These are phyloP conservation scores for Phyllotreta cruciferae DNA, from an alignment of 2,888 invertebrate species.

Conservation along the genomic window DNA sequence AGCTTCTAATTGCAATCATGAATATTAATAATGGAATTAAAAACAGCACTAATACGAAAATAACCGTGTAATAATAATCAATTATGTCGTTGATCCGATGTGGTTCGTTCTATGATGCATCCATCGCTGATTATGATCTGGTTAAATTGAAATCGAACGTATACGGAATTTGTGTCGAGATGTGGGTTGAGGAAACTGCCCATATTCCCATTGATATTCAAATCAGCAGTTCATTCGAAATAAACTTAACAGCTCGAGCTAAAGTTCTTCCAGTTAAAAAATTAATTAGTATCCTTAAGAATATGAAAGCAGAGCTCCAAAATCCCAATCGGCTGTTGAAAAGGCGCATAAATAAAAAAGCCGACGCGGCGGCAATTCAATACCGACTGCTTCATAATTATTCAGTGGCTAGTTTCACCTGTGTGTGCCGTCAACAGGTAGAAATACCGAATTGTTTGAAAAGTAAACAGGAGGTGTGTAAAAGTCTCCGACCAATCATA, in stretches of 20 bases:
- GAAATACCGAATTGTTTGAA: conserved; percentile 50
- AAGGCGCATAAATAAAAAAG: conserved; percentile 18
- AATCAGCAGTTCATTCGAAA: too few relatives aligned
- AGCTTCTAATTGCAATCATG: conserved; percentile 29
- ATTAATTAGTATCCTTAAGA: too few relatives aligned
- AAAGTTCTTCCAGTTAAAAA: too few relatives aligned
- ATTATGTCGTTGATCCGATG: conserved; percentile 48
- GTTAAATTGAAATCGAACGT: too few relatives aligned
- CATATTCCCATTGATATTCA: too few relatives aligned
- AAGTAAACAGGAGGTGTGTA: conserved; percentile 53
- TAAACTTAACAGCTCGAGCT: too few relatives aligned
- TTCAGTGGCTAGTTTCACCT: conserved; percentile 36
- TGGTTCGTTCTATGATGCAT: conserved; percentile 11
- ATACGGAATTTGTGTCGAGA: too few relatives aligned
- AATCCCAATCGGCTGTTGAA: not conserved
- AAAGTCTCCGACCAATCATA: conserved; percentile 52
- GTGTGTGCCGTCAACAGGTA: conserved; percentile 39
- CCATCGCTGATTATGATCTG: conserved; percentile 32
- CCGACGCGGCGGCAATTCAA: conserved; percentile 13
- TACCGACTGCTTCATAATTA: conserved; percentile 27
- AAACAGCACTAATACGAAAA: conserved; percentile 48
- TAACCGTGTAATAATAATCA: conserved; percentile 48
- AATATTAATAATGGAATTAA: conserved; percentile 37
- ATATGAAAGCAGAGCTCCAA: too few relatives aligned
- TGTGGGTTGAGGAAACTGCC: too few relatives aligned